These are phyloP conservation scores for Nannobrachium achirus DNA, from an alignment of 2,113 vertebrate genomes.

Conservation along the genomic window DNA sequence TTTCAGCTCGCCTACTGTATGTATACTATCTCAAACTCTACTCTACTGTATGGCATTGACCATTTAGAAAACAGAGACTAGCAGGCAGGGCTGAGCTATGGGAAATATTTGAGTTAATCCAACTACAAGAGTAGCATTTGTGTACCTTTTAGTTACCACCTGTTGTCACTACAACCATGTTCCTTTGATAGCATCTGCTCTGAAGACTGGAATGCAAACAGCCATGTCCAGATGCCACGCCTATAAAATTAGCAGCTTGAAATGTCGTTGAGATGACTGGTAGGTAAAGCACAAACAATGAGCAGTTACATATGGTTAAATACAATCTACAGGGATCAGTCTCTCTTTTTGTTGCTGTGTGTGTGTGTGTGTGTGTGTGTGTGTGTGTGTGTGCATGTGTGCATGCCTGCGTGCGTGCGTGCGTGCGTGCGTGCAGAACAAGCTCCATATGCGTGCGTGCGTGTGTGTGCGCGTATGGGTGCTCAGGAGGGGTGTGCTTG, in stretches of 20 bases:
- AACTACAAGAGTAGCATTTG: conserved; percentile 9
- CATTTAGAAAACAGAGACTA: no score
- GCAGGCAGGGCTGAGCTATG: not conserved
- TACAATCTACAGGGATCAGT: not conserved
- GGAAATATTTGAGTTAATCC: not conserved
- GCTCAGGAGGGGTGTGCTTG: no score
- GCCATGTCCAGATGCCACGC: not conserved
- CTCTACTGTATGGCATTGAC: no score
- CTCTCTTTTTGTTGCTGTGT: not conserved
- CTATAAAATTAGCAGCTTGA: conserved; percentile 44
- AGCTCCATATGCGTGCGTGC: not conserved
- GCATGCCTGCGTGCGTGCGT: not conserved
- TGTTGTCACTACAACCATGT: conserved; percentile 24
- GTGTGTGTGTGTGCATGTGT: conserved; percentile 3
- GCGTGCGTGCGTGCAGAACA: not conserved
- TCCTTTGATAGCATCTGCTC: conserved; percentile 44
- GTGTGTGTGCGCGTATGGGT: no score
- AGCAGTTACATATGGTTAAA: not conserved
- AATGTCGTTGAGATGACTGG: conserved; percentile 10
- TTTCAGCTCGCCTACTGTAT: no score
- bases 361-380: conserved; percentile 1
- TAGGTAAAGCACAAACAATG: not conserved
- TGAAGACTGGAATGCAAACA: conserved; percentile 41
- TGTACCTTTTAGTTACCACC: conserved; percentile 15
- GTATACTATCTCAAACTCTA: no score